Conservation (phyloP, 2,888 invertebrate genomes). For the Lasioglossum lativentre region DNA sequence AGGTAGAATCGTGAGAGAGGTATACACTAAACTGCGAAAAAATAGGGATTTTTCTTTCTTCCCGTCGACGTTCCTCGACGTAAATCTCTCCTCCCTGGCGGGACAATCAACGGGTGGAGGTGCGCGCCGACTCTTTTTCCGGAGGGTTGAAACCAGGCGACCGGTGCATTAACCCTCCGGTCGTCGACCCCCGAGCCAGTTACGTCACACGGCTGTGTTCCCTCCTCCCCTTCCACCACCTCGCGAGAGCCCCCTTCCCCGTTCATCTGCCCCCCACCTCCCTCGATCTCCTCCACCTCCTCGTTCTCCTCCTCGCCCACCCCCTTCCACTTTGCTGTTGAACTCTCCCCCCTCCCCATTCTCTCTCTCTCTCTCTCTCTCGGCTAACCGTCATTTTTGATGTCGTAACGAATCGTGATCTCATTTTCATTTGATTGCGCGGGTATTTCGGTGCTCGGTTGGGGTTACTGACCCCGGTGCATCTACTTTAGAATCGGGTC, state of each 20-base stretch:
- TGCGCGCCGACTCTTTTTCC: constrained; percentile 73
- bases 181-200: constrained; percentile 82
- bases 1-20: not conserved
- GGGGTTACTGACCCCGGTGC: constrained; percentile 83
- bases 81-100: constrained; percentile 59
- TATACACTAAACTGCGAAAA: not conserved
- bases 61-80: constrained; percentile 50
- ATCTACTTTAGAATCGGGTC: constrained; percentile 84
- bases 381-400: constrained; percentile 81
- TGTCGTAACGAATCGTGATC: constrained; percentile 84
- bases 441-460: constrained; percentile 79
- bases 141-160: constrained; percentile 78
- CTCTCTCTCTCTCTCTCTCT: constrained; percentile 24
- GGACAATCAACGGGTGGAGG: constrained; percentile 61
- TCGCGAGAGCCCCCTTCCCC: constrained; percentile 35
- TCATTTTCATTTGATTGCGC: constrained; percentile 85
- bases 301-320: constrained; percentile 37
- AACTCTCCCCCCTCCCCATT: constrained; percentile 8
- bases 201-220: constrained; percentile 78
- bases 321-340: not conserved
- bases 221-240: constrained; percentile 41
- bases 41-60: constrained; percentile 23
- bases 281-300: constrained; percentile 26
- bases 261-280: constrained; percentile 23
- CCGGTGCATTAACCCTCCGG: constrained; percentile 83